Evolutionary conservation across 2,113 vertebrate genomes (phyloP).

Genomic region (Rhynchomys soricoides): DNA sequence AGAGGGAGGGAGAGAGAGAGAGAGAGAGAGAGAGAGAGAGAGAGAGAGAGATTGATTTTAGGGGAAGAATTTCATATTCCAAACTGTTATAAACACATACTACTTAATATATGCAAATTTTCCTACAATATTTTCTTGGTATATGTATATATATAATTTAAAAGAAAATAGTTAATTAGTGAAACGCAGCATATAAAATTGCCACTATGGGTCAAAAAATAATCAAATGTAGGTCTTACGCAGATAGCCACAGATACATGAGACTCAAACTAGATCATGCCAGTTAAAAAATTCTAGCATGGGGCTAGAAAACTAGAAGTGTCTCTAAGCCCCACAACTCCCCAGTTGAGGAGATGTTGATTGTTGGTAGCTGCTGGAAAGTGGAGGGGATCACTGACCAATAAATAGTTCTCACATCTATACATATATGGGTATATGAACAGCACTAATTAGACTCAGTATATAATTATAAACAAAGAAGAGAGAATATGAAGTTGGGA

Average conservation of each 20-base stretch:
- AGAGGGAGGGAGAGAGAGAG: too few relatives aligned
- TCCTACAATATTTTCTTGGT: background rate
- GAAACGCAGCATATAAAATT: background rate
- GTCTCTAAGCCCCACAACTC: background rate
- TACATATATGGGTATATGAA: background rate
- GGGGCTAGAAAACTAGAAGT: too few relatives aligned
- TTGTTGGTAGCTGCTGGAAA: background rate
- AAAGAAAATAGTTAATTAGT: background rate
- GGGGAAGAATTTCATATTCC: background rate
- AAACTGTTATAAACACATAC: background rate
- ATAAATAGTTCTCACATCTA: background rate
- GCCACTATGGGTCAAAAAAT: background rate
- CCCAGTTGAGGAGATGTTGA: background rate
- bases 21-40: too few relatives aligned
- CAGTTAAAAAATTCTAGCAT: background rate
- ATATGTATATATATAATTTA: background rate
- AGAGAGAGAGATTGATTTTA: too few relatives aligned
- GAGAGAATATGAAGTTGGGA: background rate
- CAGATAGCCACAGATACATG: background rate
- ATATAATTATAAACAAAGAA: background rate
- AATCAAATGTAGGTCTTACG: background rate
- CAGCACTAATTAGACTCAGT: background rate
- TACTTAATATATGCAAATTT: background rate
- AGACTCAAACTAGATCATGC: background rate
- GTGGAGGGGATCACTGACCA: background rate